Conservation (phyloP, 64 coral and sea anemone genomes). For the Catalaphyllia jardinei region DNA sequence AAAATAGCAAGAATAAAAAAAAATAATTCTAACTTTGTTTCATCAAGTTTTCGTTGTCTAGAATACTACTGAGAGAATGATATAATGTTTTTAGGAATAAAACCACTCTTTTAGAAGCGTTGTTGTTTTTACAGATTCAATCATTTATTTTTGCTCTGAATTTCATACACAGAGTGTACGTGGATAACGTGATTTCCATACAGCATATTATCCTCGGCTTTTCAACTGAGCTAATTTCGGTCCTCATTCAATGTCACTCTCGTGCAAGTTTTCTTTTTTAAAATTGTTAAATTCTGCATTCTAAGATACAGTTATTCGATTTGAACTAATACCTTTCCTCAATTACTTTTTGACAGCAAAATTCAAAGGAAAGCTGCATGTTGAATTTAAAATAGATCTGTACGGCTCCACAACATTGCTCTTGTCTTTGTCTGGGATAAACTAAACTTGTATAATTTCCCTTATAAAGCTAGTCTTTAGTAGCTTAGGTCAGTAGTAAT, state of each 20-base stretch:
- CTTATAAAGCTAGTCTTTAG: too few species aligned
- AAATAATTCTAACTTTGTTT: too few species aligned
- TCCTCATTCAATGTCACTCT: not conserved
- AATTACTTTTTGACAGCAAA: not conserved
- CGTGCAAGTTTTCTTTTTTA: not conserved
- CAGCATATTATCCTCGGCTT: not conserved
- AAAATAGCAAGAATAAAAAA: too few species aligned
- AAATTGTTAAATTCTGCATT: not conserved
- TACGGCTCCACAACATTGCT: not conserved
- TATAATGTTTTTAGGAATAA: not conserved
- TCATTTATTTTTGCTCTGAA: not conserved
- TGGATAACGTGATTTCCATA: not conserved
- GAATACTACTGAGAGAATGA: too few species aligned
- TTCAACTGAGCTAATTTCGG: not conserved
- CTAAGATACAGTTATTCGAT: not conserved
- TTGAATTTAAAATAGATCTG: not conserved
- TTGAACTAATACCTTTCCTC: not conserved
- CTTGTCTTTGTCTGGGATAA: too few species aligned
- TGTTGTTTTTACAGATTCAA: not conserved
- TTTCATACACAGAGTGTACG: not conserved
- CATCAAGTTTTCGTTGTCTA: too few species aligned
- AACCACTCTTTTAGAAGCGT: not conserved
- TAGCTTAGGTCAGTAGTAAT: too few species aligned
- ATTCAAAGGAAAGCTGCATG: not conserved
- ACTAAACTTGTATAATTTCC: too few species aligned